A percentile compares a stretch with the other conserved stretches of the same genome.
Conservation (phyloP, 2,888 invertebrate genomes). For the Spodoptera littoralis region DNA sequence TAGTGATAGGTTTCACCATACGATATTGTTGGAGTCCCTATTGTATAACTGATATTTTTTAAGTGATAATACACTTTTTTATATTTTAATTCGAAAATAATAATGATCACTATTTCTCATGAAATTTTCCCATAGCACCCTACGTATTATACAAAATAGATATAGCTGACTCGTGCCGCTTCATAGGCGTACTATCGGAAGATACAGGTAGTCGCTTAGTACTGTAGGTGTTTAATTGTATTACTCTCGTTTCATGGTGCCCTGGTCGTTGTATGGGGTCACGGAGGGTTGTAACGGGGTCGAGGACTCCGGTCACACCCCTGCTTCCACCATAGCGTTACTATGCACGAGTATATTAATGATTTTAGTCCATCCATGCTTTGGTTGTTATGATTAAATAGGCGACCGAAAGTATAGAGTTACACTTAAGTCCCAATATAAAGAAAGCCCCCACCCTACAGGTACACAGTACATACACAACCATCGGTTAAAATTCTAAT, state of each 20-base stretch:
- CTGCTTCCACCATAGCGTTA: constrained; percentile 53
- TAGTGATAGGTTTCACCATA: too few species aligned
- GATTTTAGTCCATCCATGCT: constrained; percentile 34
- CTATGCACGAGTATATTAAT: constrained; percentile 53
- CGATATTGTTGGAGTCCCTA: too few species aligned
- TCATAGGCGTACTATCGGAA: constrained; percentile 5
- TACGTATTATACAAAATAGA: background rate
- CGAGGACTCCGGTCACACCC: constrained; percentile 70
- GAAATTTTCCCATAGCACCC: too few species aligned
- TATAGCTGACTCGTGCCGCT: background rate
- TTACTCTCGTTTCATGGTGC: constrained; percentile 80
- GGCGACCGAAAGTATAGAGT: constrained; percentile 18
- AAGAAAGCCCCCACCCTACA: too few species aligned
- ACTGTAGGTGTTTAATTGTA: constrained; percentile 77
- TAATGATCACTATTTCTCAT: too few species aligned
- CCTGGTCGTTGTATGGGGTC: constrained; percentile 64
- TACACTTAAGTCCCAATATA: background rate
- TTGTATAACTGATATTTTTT: too few species aligned
- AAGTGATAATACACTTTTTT: too few species aligned
- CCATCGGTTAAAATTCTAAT: too few species aligned
- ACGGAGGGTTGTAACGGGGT: constrained; percentile 78
- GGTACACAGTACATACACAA: too few species aligned
- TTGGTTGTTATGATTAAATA: constrained; percentile 27
- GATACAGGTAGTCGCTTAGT: constrained; percentile 32
- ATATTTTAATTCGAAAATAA: too few species aligned